A percentile compares a stretch with the other conserved stretches of the same genome.
Evolutionary conservation across 2,888 invertebrate species (phyloP).

Genomic region (Ganaspis brasiliensis): DNA sequence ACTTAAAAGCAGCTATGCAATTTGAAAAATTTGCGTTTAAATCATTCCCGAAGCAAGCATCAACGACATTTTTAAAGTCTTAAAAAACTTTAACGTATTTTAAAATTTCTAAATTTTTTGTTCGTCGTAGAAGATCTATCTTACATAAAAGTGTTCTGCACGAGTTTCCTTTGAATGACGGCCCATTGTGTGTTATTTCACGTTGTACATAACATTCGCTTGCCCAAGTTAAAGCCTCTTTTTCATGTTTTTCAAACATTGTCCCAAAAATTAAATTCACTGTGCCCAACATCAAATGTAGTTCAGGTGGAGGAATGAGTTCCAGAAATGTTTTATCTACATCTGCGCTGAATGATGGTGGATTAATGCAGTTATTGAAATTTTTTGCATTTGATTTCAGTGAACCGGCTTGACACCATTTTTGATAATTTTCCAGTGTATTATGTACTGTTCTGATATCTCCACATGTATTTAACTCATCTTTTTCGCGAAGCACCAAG

Average conservation of each 20-base stretch:
- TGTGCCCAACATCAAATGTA: neutral
- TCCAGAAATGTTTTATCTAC: neutral
- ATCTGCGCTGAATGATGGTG: neutral
- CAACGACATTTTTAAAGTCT: neutral
- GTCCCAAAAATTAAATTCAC: neutral
- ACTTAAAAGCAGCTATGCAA: neutral
- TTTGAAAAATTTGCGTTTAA: neutral
- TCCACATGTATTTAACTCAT: neutral
- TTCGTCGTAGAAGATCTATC: slow-evolving; percentile 11
- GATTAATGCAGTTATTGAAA: slow-evolving; percentile 46
- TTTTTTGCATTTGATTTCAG: neutral
- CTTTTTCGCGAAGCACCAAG: slow-evolving; percentile 19
- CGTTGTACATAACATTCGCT: slow-evolving; percentile 1
- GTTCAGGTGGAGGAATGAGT: neutral
- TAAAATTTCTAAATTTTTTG: neutral
- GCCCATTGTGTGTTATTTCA: neutral
- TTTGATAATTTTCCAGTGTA: slow-evolving; percentile 13
- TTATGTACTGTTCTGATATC: neutral
- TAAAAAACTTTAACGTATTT: slow-evolving; percentile 19
- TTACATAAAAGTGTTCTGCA: slow-evolving; percentile 5
- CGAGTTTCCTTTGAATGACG: neutral
- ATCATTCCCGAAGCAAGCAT: neutral
- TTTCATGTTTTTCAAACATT: neutral
- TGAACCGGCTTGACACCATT: slow-evolving; percentile 8
- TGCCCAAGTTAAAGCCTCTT: slow-evolving; percentile 9